Evolutionary conservation across 2,888 invertebrate genomes (phyloP).

Genomic region (Rhaphigaster nebulosa): DNA sequence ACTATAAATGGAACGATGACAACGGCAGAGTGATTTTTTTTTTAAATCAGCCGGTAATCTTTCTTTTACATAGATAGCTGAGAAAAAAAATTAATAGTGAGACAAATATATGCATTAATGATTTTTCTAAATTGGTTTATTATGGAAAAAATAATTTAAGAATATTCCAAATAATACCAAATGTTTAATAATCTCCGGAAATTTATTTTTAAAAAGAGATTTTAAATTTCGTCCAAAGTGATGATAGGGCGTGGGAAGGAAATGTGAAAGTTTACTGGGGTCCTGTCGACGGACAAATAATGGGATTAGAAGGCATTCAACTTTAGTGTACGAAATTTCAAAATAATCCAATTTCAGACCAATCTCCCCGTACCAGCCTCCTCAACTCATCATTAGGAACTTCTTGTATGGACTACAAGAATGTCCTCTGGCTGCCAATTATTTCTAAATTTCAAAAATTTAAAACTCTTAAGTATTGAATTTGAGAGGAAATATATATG

Average conservation of each 20-base stretch:
- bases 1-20: too few relatives aligned
- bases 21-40: too few relatives aligned
- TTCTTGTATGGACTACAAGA: background rate
- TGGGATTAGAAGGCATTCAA: slow-evolving; percentile 40
- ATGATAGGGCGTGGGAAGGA: background rate
- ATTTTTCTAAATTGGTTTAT: too few relatives aligned
- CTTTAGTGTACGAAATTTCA: slow-evolving; percentile 28
- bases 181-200: background rate
- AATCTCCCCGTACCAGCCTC: slow-evolving; percentile 11
- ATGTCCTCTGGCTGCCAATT: background rate
- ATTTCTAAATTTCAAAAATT: too few relatives aligned
- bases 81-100: too few relatives aligned
- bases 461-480: background rate
- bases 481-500: background rate
- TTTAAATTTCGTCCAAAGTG: background rate
- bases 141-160: too few relatives aligned
- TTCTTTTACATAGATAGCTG: too few relatives aligned
- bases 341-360: slow-evolving; percentile 38
- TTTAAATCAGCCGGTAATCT: too few relatives aligned
- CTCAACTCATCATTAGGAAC: background rate
- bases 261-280: background rate
- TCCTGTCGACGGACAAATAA: slow-evolving; percentile 11
- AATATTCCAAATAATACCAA: too few relatives aligned
- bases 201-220: background rate
- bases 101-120: too few relatives aligned